A percentile compares a stretch with the other conserved stretches of the same genome.
phyloP scores from a whole-genome alignment of 92 coral and sea anemone species.

The Epizoanthus fatuus region DNA sequence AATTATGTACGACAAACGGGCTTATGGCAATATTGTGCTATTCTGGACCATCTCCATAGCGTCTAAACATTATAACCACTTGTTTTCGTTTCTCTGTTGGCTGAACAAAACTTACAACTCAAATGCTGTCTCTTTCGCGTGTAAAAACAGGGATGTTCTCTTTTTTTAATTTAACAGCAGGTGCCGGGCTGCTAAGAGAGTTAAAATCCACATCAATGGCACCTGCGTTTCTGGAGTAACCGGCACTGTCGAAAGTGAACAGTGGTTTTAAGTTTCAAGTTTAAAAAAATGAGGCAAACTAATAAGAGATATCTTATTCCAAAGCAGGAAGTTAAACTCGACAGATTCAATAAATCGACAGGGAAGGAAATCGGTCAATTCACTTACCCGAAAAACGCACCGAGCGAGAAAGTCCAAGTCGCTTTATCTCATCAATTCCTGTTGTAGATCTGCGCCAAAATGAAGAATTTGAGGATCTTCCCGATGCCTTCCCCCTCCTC shows the following conservation, averaged over 20 bases:
- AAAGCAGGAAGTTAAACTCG: not conserved
- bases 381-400: slow-evolving; percentile 48
- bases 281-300: not conserved
- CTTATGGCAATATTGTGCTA: not conserved
- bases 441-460: slow-evolving; percentile 37
- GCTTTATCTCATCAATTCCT: slow-evolving; percentile 40
- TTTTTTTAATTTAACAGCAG: not conserved
- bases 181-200: not conserved
- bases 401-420: slow-evolving; percentile 33
- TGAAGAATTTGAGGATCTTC: slow-evolving; percentile 13
- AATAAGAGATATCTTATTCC: not conserved
- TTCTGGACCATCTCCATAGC: not conserved
- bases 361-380: not conserved
- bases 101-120: not conserved
- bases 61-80: slow-evolving; percentile 16
- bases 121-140: too few relatives aligned
- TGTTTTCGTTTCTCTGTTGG: not conserved
- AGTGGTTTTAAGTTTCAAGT: not conserved
- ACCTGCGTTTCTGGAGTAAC: slow-evolving; percentile 8
- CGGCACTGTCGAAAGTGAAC: not conserved
- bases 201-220: slow-evolving; percentile 15
- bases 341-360: not conserved
- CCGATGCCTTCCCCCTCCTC: not conserved
- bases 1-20: slow-evolving; percentile 6
- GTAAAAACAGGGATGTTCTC: not conserved